Conservation (phyloP, 30 jellyfish, hydroid and myxozoan genomes). For the Hydractinia echinata region DNA sequence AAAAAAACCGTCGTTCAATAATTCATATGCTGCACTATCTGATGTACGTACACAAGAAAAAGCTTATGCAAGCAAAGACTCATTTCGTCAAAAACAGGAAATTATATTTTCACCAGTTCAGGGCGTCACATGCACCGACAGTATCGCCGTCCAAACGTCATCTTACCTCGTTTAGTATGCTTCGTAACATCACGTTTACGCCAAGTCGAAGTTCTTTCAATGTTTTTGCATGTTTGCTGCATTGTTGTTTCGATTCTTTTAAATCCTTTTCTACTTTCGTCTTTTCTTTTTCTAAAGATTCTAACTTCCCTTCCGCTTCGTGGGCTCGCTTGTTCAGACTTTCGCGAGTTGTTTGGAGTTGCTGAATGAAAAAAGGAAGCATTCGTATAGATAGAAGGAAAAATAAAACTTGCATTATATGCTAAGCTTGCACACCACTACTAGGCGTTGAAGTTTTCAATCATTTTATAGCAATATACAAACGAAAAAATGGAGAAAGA, state of each 20-base stretch:
- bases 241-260: conserved; percentile 27
- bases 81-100: no score
- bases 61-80: no score
- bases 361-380: conserved; percentile 14
- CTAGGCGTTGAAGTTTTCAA: background rate
- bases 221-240: conserved; percentile 23
- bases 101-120: no score
- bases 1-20: background rate
- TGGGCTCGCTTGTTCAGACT: conserved; percentile 33
- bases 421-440: background rate
- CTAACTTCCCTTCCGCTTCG: conserved; percentile 36
- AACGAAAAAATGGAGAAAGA: no score
- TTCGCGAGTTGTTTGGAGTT: conserved; percentile 43
- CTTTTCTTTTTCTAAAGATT: conserved; percentile 35
- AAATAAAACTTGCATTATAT: no score
- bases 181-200: conserved; percentile 74
- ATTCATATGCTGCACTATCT: no score
- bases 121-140: no score
- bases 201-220: conserved; percentile 58
- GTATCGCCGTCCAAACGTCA: background rate
- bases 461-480: background rate
- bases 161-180: conserved; percentile 63
- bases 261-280: conserved; percentile 35
- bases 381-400: no score
- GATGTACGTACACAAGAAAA: no score